Percentiles rank a stretch among this genome's conserved stretches.
phyloP scores from a whole-genome alignment of 1,140 invertebrate genomes.

The Bradysia coprophila region DNA sequence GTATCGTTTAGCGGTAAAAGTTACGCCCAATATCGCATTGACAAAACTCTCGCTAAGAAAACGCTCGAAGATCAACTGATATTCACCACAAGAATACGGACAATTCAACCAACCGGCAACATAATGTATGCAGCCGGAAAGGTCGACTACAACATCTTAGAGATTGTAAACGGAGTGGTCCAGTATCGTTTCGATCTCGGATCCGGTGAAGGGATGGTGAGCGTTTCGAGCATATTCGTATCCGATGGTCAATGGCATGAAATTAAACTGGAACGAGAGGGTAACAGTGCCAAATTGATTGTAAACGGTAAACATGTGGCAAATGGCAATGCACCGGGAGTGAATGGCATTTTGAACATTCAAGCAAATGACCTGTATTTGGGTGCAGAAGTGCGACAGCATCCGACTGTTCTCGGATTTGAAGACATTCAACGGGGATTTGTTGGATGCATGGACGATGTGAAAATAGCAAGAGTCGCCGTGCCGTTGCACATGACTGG shows the following conservation, averaged over 20 bases:
- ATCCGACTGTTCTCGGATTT: slow-evolving; percentile 43
- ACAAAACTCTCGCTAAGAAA: slow-evolving; percentile 29
- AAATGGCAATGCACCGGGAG: slow-evolving; percentile 61
- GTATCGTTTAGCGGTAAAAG: slow-evolving; percentile 71
- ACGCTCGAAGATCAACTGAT: slow-evolving; percentile 64
- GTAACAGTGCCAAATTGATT: slow-evolving; percentile 53
- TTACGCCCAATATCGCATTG: slow-evolving; percentile 62
- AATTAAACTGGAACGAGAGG: slow-evolving; percentile 59
- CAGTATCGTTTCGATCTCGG: slow-evolving; percentile 84
- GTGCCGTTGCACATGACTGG: slow-evolving; percentile 58
- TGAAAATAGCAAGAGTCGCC: slow-evolving; percentile 53
- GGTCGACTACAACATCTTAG: slow-evolving; percentile 77
- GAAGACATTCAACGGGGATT: slow-evolving; percentile 67
- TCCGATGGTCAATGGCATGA: slow-evolving; percentile 86
- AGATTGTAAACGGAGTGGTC: slow-evolving; percentile 64
- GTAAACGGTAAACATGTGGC: slow-evolving; percentile 62
- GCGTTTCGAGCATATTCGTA: slow-evolving; percentile 51
- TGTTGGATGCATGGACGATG: slow-evolving; percentile 79
- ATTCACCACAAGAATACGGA: slow-evolving; percentile 62
- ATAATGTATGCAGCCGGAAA: slow-evolving; percentile 71
- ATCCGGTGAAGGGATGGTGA: slow-evolving; percentile 71
- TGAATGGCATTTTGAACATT: slow-evolving; percentile 71
- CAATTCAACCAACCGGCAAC: slow-evolving; percentile 66
- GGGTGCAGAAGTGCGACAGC: slow-evolving; percentile 61
- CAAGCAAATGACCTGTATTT: slow-evolving; percentile 67